Evolutionary conservation across 2,888 invertebrate species (phyloP).

Genomic region (Erannis defoliaria): DNA sequence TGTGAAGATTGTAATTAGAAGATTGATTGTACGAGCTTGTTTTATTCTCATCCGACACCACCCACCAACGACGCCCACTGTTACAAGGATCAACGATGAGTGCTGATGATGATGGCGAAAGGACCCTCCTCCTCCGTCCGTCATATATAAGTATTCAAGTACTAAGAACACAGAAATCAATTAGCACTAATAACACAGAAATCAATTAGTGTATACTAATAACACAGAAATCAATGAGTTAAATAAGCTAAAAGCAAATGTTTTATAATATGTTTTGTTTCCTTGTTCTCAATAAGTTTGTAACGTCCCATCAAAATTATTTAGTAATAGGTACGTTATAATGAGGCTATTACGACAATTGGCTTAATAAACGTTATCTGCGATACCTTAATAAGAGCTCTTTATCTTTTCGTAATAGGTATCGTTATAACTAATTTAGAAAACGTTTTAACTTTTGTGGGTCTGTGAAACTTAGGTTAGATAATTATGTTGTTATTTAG

Average conservation of each 20-base stretch:
- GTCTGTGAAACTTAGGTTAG: not conserved
- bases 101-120: too few relatives aligned
- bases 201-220: too few relatives aligned
- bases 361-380: constrained; percentile 18
- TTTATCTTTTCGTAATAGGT: constrained; percentile 12
- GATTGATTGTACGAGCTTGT: too few relatives aligned
- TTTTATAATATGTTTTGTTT: not conserved
- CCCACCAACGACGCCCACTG: too few relatives aligned
- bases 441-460: not conserved
- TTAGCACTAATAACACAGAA: too few relatives aligned
- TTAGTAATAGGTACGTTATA: constrained; percentile 10
- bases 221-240: too few relatives aligned
- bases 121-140: too few relatives aligned
- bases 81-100: too few relatives aligned
- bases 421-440: constrained; percentile 13
- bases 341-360: constrained; percentile 17
- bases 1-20: too few relatives aligned
- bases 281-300: not conserved
- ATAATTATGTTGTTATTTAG: not conserved
- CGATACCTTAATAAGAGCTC: constrained; percentile 26
- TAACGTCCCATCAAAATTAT: not conserved
- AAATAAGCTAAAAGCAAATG: not conserved
- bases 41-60: too few relatives aligned
- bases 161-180: too few relatives aligned
- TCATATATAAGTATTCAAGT: too few relatives aligned